Percentiles rank a stretch among this genome's conserved stretches.
Evolutionary conservation across 2,113 vertebrate species (phyloP).

Genomic region (Anoura caudifer): DNA sequence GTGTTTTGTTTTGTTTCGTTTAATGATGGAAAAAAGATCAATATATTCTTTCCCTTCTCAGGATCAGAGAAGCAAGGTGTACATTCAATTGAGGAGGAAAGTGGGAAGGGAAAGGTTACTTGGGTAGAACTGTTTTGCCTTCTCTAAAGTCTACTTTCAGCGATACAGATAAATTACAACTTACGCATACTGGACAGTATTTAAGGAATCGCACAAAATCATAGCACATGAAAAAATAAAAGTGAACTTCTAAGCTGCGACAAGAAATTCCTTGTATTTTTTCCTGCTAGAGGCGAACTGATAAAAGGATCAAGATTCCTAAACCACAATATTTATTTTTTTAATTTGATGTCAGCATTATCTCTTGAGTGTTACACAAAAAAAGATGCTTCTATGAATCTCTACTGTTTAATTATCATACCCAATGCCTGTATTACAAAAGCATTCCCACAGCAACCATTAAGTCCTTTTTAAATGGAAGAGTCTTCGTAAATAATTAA

Average conservation of each 20-base stretch:
- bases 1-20: background rate
- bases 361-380: background rate
- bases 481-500: background rate
- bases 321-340: background rate
- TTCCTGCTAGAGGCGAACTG: background rate
- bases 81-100: background rate
- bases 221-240: background rate
- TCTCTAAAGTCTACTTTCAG: background rate
- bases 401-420: background rate
- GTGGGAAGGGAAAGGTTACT: background rate
- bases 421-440: background rate
- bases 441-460: background rate
- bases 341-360: background rate
- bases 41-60: background rate
- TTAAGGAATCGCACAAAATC: slow-evolving; percentile 1
- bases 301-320: background rate
- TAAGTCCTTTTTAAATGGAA: slow-evolving; percentile 8
- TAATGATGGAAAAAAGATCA: background rate
- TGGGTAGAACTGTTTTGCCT: background rate
- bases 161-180: background rate
- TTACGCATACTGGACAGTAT: background rate
- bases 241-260: background rate
- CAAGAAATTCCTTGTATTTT: background rate
- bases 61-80: background rate
- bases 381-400: background rate